These are phyloP conservation scores for Agriotes lineatus DNA, from an alignment of 2,888 invertebrate species.

Conservation along the genomic window DNA sequence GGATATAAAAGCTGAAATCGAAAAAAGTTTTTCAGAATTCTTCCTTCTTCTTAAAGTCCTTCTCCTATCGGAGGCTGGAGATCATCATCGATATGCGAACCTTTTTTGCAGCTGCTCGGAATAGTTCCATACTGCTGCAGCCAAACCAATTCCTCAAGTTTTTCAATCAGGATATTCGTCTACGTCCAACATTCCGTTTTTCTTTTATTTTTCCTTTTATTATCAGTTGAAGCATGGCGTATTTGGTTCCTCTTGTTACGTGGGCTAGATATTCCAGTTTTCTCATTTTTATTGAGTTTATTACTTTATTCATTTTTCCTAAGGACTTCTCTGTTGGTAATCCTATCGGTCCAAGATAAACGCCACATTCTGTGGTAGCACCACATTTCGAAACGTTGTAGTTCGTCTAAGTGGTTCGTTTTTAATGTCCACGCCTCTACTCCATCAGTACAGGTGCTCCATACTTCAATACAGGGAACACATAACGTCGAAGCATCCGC, in stretches of 20 bases:
- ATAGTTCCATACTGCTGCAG: neutral
- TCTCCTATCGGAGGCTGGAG: too few species aligned
- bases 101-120: neutral
- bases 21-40: too few species aligned
- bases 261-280: too few species aligned
- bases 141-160: too few species aligned
- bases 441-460: neutral
- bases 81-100: neutral
- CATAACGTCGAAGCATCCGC: too few species aligned
- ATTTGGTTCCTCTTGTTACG: too few species aligned
- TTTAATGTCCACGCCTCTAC: neutral
- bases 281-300: neutral
- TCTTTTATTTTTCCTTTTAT: too few species aligned
- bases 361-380: neutral
- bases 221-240: too few species aligned
- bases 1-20: too few species aligned
- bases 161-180: too few species aligned
- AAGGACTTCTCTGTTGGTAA: slow-evolving; percentile 1
- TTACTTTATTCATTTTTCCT: neutral
- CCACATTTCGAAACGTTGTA: neutral
- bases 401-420: too few species aligned
- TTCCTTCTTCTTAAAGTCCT: slow-evolving; percentile 4
- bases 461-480: neutral
- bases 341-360: neutral
- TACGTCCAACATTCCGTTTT: too few species aligned